phyloP scores from a whole-genome alignment of 2,113 vertebrate genomes.

The Lycocorax pyrrhopterus region DNA sequence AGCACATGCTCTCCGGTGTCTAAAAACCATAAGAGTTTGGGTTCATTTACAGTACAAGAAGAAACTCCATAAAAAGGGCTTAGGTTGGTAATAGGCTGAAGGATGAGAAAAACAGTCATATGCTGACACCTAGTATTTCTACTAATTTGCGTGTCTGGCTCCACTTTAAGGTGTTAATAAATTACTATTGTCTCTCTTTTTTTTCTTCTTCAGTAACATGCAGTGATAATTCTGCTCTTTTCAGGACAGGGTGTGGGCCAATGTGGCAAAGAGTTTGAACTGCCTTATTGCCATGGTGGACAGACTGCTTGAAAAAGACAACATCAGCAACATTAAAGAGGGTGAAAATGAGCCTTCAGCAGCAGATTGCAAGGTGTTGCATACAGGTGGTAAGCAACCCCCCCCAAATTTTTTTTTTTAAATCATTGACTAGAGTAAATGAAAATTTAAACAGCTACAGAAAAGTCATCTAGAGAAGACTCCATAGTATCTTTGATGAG shows the following conservation, averaged over 20 bases:
- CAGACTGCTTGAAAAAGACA: slow-evolving; percentile 84
- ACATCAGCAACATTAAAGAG: background rate
- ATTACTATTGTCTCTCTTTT: background rate
- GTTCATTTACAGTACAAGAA: background rate
- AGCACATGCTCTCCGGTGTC: background rate
- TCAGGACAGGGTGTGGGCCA: slow-evolving; percentile 96
- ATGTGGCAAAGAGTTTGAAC: slow-evolving; percentile 92
- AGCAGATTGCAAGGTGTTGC: slow-evolving; percentile 76
- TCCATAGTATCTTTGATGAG: background rate
- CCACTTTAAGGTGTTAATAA: background rate
- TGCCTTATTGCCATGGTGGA: slow-evolving; percentile 94
- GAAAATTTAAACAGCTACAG: background rate
- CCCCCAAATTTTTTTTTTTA: background rate
- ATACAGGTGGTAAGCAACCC: slow-evolving; percentile 78
- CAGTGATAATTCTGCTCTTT: slow-evolving; percentile 73
- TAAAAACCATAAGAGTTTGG: background rate
- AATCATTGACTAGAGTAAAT: background rate
- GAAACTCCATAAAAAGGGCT: background rate
- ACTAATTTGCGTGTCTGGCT: background rate
- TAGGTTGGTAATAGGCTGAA: background rate
- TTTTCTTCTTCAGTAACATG: background rate
- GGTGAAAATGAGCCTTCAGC: slow-evolving; percentile 65
- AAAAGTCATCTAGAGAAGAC: background rate
- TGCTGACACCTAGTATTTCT: background rate
- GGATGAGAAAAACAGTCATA: background rate